Evolutionary conservation across 1,140 invertebrate genomes (phyloP).

Genomic region (Eueides isabella): DNA sequence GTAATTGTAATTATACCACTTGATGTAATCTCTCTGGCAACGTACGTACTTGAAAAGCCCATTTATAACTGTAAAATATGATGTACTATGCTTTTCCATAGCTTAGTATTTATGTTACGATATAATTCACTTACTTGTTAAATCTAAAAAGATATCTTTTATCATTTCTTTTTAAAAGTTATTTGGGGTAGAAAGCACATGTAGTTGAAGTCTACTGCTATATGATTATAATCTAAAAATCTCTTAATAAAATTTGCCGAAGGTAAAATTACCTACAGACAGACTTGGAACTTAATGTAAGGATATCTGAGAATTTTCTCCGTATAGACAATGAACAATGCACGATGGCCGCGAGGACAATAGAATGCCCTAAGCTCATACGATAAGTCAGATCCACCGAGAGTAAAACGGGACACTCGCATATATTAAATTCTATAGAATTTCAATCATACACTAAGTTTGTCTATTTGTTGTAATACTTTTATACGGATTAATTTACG

Average conservation of each 20-base stretch:
- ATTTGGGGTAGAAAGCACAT: not conserved
- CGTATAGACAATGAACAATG: slow-evolving; percentile 72
- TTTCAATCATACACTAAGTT: slow-evolving; percentile 9
- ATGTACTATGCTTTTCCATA: not conserved
- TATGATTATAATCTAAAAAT: not conserved
- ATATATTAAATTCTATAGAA: slow-evolving; percentile 24
- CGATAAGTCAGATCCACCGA: slow-evolving; percentile 44
- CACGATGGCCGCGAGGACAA: slow-evolving; percentile 57
- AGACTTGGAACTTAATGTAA: not conserved
- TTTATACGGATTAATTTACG: too few relatives aligned
- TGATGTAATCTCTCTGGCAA: not conserved
- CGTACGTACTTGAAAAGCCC: not conserved
- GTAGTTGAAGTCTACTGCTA: not conserved
- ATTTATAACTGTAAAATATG: slow-evolving; percentile 7
- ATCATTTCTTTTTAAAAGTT: too few relatives aligned
- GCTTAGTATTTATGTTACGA: not conserved
- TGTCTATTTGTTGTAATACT: not conserved
- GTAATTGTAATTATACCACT: slow-evolving; percentile 7
- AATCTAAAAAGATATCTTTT: too few relatives aligned
- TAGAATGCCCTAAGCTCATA: slow-evolving; percentile 46
- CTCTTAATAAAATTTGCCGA: not conserved
- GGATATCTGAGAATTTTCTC: slow-evolving; percentile 45
- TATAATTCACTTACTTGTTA: too few relatives aligned
- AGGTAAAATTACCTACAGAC: not conserved
- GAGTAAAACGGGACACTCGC: slow-evolving; percentile 36